Evolutionary conservation across 2,797 vertebrate genomes (phyloP).

Genomic region (Pseudochaenichthys georgianus): DNA sequence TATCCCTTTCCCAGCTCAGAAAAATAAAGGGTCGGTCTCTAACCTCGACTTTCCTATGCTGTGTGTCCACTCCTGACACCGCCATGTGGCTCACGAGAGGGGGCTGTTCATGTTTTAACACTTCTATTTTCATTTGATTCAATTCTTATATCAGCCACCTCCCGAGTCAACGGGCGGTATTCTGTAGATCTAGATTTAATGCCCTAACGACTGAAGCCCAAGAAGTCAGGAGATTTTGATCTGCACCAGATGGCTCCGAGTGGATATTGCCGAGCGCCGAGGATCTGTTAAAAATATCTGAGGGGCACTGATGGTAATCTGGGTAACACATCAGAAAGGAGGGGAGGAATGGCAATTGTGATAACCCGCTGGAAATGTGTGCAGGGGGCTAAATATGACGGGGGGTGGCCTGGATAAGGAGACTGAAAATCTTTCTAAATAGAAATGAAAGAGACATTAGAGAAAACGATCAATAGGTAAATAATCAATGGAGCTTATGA

Average conservation of each 20-base stretch:
- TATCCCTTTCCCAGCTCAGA: conserved; percentile 52
- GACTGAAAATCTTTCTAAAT: conserved; percentile 80
- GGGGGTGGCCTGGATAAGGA: conserved; percentile 66
- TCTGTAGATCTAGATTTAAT: conserved; percentile 88
- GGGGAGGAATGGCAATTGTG: conserved; percentile 90
- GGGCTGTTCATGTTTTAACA: conserved; percentile 72
- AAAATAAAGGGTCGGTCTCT: conserved; percentile 40
- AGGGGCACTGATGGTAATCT: conserved; percentile 94
- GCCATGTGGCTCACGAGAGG: conserved; percentile 37
- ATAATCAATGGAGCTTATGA: neutral
- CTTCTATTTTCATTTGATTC: conserved; percentile 73
- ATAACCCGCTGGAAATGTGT: conserved; percentile 91
- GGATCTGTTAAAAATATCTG: conserved; percentile 93
- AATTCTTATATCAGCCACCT: conserved; percentile 77
- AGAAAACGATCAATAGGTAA: conserved; percentile 40
- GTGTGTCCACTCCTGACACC: conserved; percentile 66
- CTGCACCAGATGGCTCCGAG: conserved; percentile 93
- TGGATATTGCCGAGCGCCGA: conserved; percentile 88
- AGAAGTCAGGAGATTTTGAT: conserved; percentile 92
- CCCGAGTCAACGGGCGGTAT: conserved; percentile 69
- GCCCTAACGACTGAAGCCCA: conserved; percentile 88
- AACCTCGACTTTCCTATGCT: conserved; percentile 48
- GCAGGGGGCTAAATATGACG: conserved; percentile 85
- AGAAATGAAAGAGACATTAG: conserved; percentile 67
- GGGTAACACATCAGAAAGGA: conserved; percentile 90